Conservation (phyloP, 2,113 vertebrate genomes). For the Neogale vison region DNA sequence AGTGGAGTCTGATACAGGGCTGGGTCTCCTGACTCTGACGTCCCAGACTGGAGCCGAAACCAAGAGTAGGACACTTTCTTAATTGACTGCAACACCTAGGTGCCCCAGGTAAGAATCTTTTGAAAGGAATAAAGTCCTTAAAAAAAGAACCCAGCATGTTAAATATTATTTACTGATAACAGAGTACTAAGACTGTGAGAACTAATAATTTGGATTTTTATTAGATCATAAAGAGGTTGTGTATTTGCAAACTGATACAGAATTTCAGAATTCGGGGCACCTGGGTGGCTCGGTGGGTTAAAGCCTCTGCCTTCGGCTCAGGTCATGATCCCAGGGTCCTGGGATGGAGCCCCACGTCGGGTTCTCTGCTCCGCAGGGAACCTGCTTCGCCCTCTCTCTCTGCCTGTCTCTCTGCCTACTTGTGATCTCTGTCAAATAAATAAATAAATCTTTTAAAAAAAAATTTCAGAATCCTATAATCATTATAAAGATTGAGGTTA, state of each 20-base stretch:
- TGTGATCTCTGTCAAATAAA: too few species aligned
- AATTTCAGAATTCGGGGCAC: neutral
- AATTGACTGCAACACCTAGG: neutral
- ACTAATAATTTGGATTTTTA: constrained; percentile 27
- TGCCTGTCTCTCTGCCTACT: too few species aligned
- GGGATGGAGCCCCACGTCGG: too few species aligned
- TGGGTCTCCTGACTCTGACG: neutral
- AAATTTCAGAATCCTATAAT: too few species aligned
- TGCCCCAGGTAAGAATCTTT: neutral
- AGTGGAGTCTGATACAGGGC: neutral
- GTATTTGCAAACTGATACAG: neutral
- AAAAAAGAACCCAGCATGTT: neutral
- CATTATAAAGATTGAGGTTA: neutral
- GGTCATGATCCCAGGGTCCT: too few species aligned
- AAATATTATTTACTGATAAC: neutral
- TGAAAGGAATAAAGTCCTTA: neutral
- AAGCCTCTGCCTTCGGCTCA: too few species aligned
- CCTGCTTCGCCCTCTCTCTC: too few species aligned
- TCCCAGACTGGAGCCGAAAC: neutral
- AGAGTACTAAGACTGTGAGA: neutral
- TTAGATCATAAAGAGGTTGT: neutral
- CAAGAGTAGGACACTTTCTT: neutral
- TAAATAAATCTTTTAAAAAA: too few species aligned
- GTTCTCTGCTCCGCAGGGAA: too few species aligned
- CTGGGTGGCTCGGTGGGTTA: too few species aligned